These are phyloP conservation scores for Chaetodon trifascialis DNA, from an alignment of 2,113 vertebrate species.

Conservation along the genomic window DNA sequence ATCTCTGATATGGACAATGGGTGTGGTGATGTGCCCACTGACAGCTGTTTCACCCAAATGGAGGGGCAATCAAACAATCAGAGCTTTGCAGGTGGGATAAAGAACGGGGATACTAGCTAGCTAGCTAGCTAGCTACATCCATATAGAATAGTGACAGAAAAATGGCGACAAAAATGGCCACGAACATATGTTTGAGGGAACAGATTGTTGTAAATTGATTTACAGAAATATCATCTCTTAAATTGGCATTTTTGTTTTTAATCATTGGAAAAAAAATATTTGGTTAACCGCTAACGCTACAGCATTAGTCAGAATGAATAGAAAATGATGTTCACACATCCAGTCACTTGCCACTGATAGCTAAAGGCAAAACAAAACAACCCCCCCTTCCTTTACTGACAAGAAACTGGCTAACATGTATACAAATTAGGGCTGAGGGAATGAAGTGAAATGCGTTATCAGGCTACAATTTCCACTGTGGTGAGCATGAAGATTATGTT, in stretches of 20 bases:
- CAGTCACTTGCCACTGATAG: no score
- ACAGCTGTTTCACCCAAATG: not conserved
- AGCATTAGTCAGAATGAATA: accelerated
- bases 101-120: no score
- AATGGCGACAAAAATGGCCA: not conserved
- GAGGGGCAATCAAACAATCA: not conserved
- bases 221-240: not conserved
- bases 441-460: not conserved
- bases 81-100: not conserved
- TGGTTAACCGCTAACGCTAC: no score
- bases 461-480: not conserved
- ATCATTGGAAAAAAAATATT: no score
- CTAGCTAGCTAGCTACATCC: not conserved
- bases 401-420: no score
- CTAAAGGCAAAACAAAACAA: not conserved
- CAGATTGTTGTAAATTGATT: no score
- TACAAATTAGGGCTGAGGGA: not conserved
- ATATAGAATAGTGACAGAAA: not conserved
- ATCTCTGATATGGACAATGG: not conserved
- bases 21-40: not conserved
- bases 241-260: not conserved
- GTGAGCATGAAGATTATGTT: not conserved
- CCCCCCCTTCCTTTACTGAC: no score
- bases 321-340: not conserved
- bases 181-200: not conserved